A percentile compares a stretch with the other conserved stretches of the same genome.
Conservation (phyloP, 2,113 vertebrate genomes). For the Stomatorhinus ivindoensis region DNA sequence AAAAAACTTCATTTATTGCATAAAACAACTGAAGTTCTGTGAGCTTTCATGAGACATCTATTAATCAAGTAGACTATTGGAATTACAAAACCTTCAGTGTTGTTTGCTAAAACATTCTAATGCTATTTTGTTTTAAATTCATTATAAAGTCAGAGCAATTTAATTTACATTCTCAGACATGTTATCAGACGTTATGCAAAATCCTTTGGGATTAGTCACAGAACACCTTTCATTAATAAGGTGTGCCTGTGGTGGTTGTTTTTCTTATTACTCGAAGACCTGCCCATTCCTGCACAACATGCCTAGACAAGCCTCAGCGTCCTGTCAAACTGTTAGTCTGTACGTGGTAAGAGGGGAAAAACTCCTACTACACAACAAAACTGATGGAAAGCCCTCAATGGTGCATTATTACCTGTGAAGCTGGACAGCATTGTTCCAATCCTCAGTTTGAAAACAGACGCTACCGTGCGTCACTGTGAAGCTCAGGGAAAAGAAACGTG, state of each 20-base stretch:
- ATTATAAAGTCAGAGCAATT: background rate
- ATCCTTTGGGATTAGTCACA: background rate
- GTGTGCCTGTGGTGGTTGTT: background rate
- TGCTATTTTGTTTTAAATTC: background rate
- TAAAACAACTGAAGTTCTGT: background rate
- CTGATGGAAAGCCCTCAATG: background rate
- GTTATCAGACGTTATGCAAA: background rate
- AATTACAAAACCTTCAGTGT: background rate
- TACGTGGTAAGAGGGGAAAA: background rate
- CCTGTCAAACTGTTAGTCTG: background rate
- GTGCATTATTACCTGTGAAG: background rate
- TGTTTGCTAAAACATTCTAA: background rate
- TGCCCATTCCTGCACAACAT: background rate
- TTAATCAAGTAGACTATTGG: background rate
- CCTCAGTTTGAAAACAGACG: background rate
- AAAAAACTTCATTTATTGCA: background rate
- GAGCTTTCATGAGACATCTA: background rate
- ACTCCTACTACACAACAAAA: background rate
- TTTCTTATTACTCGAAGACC: background rate
- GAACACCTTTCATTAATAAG: background rate
- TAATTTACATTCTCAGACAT: background rate
- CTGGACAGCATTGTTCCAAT: background rate
- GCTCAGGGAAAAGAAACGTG: background rate
- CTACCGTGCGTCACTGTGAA: background rate
- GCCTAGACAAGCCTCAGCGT: slow-evolving; percentile 12